Conservation (phyloP, 1,140 invertebrate genomes). For the Helicoverpa zea region DNA sequence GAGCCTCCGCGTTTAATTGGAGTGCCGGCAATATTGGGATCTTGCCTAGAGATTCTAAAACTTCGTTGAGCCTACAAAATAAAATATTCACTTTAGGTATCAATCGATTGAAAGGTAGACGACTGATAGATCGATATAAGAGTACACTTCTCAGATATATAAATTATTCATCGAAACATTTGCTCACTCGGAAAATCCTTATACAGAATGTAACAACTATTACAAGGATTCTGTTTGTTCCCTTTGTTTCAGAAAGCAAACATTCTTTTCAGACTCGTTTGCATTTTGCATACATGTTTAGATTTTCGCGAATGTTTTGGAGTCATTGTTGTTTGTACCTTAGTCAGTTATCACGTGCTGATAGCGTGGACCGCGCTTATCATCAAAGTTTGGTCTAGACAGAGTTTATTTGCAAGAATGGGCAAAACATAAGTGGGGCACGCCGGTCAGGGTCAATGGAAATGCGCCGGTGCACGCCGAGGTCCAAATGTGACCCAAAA, state of each 20-base stretch:
- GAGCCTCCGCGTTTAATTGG: slow-evolving; percentile 88
- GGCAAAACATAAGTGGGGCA: slow-evolving; percentile 38
- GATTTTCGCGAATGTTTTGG: slow-evolving; percentile 17
- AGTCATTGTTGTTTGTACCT: slow-evolving; percentile 22
- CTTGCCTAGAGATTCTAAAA: slow-evolving; percentile 91
- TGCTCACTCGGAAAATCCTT: not conserved
- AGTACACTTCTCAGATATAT: not conserved
- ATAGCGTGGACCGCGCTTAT: slow-evolving; percentile 39
- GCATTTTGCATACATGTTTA: slow-evolving; percentile 15
- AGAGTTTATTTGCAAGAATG: slow-evolving; percentile 26
- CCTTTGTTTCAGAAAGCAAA: slow-evolving; percentile 24
- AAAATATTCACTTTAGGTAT: not conserved
- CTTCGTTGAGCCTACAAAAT: slow-evolving; percentile 90
- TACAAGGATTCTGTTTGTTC: slow-evolving; percentile 11
- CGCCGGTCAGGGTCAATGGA: slow-evolving; percentile 42
- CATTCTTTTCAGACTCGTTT: slow-evolving; percentile 23
- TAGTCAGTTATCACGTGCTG: slow-evolving; percentile 37
- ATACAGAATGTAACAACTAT: not conserved
- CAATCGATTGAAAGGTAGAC: not conserved
- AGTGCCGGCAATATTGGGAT: slow-evolving; percentile 95
- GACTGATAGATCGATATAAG: not conserved
- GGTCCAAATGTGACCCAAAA: slow-evolving; percentile 26
- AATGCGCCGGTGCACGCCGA: slow-evolving; percentile 10
- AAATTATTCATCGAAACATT: not conserved
- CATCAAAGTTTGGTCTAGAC: slow-evolving; percentile 44